phyloP scores from a whole-genome alignment of 2,888 invertebrate species.

The Amblyteles armatorius region DNA sequence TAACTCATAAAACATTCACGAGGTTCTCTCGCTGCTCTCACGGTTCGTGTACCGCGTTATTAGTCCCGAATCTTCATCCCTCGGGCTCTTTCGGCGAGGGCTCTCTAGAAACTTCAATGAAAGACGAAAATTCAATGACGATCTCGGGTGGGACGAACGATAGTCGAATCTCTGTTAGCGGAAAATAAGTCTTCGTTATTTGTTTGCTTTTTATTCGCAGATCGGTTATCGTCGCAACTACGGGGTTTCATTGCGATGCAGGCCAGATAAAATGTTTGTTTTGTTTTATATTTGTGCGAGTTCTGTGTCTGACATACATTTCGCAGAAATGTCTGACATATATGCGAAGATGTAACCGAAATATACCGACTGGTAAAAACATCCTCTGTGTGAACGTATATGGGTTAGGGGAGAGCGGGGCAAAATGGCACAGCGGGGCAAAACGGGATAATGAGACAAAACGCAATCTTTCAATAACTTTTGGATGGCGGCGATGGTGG shows the following conservation, averaged over 20 bases:
- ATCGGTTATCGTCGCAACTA: neutral
- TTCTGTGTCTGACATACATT: neutral
- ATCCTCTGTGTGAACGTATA: too few relatives aligned
- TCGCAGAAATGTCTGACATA: neutral
- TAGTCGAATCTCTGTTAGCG: neutral
- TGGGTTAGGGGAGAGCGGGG: too few relatives aligned
- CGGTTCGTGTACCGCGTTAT: constrained; percentile 24
- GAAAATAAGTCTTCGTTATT: neutral
- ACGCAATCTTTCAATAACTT: too few relatives aligned
- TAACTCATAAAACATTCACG: constrained; percentile 78
- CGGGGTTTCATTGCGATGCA: neutral
- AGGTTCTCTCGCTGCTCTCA: constrained; percentile 36
- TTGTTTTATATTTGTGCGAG: neutral
- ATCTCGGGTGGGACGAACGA: neutral
- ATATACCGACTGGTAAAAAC: neutral
- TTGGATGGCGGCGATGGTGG: too few relatives aligned
- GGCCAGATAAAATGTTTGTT: neutral
- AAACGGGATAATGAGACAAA: too few relatives aligned
- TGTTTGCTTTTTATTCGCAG: neutral
- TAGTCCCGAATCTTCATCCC: constrained; percentile 13
- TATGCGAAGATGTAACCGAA: too few relatives aligned
- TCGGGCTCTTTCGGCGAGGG: neutral
- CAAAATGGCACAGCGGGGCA: too few relatives aligned
- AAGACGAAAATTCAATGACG: neutral
- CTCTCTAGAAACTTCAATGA: neutral